A percentile compares a stretch with the other conserved stretches of the same genome.
Conservation (phyloP, 2,113 vertebrate genomes). For the Pseudolaguvia tuberculata region DNA sequence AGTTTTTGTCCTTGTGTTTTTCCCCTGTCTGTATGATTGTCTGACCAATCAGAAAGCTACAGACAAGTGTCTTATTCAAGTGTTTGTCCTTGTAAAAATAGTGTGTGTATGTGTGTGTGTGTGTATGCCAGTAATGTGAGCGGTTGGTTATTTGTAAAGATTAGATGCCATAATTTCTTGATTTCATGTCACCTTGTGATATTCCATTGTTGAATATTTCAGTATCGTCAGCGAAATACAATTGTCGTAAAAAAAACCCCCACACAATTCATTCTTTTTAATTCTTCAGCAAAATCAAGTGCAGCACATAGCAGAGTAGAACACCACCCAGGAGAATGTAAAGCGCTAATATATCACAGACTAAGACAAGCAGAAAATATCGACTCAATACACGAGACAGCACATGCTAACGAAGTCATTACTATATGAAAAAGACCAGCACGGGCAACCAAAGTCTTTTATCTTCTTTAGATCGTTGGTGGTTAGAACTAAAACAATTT, state of each 20-base stretch:
- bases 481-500: not conserved
- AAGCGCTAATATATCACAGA: not conserved
- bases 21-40: not conserved
- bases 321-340: too few relatives aligned
- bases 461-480: not conserved
- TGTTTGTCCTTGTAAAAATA: not conserved
- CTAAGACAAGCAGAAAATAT: not conserved
- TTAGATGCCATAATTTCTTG: not conserved
- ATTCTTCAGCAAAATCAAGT: not conserved
- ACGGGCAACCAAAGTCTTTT: not conserved
- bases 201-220: not conserved
- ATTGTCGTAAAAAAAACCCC: too few relatives aligned
- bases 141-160: slow-evolving; percentile 3
- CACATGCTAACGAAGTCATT: not conserved
- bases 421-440: not conserved
- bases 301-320: too few relatives aligned
- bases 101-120: not conserved
- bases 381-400: not conserved
- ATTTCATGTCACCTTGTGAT: not conserved
- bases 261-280: too few relatives aligned
- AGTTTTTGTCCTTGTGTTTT: not conserved
- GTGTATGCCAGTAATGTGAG: not conserved
- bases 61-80: slow-evolving; percentile 5
- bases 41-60: not conserved
- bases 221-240: not conserved